These are phyloP conservation scores for Caenorhabditis drosophilae DNA, from an alignment of 2,888 invertebrate species.

Conservation along the genomic window DNA sequence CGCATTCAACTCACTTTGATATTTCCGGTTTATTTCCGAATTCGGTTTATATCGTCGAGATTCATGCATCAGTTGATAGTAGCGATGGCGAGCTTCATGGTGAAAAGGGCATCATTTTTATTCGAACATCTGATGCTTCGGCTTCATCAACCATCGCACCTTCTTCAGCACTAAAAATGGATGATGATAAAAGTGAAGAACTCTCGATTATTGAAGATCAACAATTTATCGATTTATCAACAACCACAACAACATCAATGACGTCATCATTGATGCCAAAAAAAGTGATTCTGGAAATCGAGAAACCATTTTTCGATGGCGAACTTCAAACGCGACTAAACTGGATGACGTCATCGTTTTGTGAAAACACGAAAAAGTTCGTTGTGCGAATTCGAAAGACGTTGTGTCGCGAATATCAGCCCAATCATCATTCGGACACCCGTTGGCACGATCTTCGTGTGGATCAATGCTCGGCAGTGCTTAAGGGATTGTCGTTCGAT, in stretches of 20 bases:
- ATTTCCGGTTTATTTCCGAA: conserved; percentile 54
- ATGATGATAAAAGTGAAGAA: conserved; percentile 24
- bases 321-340: conserved; percentile 46
- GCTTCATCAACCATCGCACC: not conserved
- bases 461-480: conserved; percentile 48
- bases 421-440: conserved; percentile 42
- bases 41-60: conserved; percentile 61
- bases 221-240: not conserved
- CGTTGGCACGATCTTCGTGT: conserved; percentile 50
- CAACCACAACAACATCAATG: not conserved
- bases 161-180: conserved; percentile 2
- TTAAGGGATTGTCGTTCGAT: conserved; percentile 55
- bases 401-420: conserved; percentile 49
- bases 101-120: conserved; percentile 60
- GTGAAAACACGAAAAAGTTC: conserved; percentile 34
- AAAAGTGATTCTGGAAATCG: conserved; percentile 18
- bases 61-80: conserved; percentile 61
- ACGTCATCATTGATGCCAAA: not conserved
- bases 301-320: conserved; percentile 35
- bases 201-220: conserved; percentile 2
- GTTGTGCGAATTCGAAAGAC: conserved; percentile 47
- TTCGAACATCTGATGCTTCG: conserved; percentile 43
- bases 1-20: conserved; percentile 54
- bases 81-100: conserved; percentile 63
- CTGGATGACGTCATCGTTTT: conserved; percentile 48